Percentiles rank a stretch among this genome's conserved stretches.
These are phyloP conservation scores for Tipula vernalis DNA, from an alignment of 2,888 invertebrate genomes.

Conservation along the genomic window DNA sequence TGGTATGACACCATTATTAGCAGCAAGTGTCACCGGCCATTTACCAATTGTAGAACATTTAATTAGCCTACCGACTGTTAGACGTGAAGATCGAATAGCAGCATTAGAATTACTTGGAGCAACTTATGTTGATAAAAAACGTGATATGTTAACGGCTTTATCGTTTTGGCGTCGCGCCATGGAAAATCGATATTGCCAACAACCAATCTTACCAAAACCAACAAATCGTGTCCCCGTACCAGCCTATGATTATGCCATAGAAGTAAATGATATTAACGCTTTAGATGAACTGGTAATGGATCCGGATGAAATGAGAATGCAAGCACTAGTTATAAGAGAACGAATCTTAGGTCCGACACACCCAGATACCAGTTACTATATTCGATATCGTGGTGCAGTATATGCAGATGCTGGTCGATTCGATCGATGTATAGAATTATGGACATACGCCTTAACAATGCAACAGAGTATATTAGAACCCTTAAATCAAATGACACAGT, in stretches of 20 bases:
- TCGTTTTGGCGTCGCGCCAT: constrained; percentile 85
- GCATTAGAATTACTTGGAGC: constrained; percentile 86
- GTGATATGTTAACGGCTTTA: constrained; percentile 85
- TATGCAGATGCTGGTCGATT: constrained; percentile 94
- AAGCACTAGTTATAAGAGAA: constrained; percentile 81
- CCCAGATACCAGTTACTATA: constrained; percentile 94
- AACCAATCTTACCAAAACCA: constrained; percentile 61
- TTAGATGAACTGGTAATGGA: constrained; percentile 80
- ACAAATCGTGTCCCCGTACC: constrained; percentile 55
- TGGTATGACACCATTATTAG: constrained; percentile 91
- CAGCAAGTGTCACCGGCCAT: constrained; percentile 88
- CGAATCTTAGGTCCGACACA: constrained; percentile 85
- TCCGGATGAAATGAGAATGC: constrained; percentile 95
- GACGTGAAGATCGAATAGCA: constrained; percentile 69
- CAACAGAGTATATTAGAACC: constrained; percentile 88
- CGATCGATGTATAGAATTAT: constrained; percentile 79
- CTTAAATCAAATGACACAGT: constrained; percentile 88
- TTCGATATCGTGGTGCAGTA: constrained; percentile 81
- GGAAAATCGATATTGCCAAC: constrained; percentile 59
- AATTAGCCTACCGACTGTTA: constrained; percentile 60
- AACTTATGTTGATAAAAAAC: constrained; percentile 91
- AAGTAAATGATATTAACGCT: constrained; percentile 65
- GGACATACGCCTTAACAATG: constrained; percentile 96
- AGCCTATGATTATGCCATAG: constrained; percentile 80
- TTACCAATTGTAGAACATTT: constrained; percentile 87